phyloP scores from a whole-genome alignment of 1,140 invertebrate genomes.

The Sitophilus oryzae region DNA sequence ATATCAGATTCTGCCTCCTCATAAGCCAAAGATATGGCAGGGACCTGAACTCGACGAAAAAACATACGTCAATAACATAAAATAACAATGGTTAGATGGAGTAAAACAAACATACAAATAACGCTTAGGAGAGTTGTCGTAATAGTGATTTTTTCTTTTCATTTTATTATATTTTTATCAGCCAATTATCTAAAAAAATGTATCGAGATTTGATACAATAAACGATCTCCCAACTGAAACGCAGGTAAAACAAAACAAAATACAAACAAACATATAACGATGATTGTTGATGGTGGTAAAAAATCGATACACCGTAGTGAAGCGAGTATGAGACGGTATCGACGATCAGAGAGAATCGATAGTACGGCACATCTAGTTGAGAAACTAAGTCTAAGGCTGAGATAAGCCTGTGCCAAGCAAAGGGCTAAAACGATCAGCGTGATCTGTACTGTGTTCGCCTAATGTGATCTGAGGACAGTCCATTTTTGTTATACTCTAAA shows the following conservation, averaged over 20 bases:
- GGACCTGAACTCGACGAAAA: conserved; percentile 70
- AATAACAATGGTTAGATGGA: too few species aligned
- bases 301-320: too few species aligned
- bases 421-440: conserved; percentile 31
- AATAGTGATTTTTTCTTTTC: not conserved
- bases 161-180: not conserved
- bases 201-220: too few species aligned
- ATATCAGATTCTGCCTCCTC: conserved; percentile 99
- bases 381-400: conserved; percentile 18
- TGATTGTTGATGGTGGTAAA: too few species aligned
- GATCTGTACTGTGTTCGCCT: too few species aligned
- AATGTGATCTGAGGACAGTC: too few species aligned
- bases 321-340: too few species aligned
- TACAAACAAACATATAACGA: not conserved
- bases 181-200: too few species aligned
- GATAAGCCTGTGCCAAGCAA: conserved; percentile 37
- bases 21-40: conserved; percentile 99
- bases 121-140: not conserved
- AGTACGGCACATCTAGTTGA: conserved; percentile 4
- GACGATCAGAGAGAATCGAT: too few species aligned
- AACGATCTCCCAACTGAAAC: not conserved
- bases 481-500: too few species aligned
- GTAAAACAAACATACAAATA: conserved; percentile 14
- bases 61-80: conserved; percentile 38
- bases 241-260: not conserved